phyloP scores from a whole-genome alignment of 2,797 vertebrate genomes.

The Typhlichthys eigenmanni region DNA sequence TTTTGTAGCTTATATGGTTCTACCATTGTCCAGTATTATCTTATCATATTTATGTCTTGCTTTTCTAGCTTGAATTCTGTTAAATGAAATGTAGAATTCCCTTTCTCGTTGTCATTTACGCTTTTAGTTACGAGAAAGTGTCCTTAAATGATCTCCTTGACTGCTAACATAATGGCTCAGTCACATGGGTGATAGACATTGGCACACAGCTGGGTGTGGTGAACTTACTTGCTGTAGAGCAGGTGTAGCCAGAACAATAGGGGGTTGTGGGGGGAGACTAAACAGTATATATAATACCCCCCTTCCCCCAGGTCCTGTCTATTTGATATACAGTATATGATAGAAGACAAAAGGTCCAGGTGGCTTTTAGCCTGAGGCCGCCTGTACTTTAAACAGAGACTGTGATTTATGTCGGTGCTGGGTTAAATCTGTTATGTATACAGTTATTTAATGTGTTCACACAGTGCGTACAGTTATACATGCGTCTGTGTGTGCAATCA shows the following conservation, averaged over 20 bases:
- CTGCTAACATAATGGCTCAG: slow-evolving; percentile 11
- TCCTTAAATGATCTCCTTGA: slow-evolving; percentile 14
- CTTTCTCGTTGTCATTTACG: neutral
- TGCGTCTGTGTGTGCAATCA: neutral
- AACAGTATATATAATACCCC: slow-evolving; percentile 17
- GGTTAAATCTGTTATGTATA: neutral
- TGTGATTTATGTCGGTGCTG: slow-evolving; percentile 7
- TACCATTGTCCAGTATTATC: neutral
- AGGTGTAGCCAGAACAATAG: slow-evolving; percentile 46
- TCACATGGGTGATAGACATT: slow-evolving; percentile 35
- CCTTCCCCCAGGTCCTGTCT: neutral
- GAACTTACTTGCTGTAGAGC: slow-evolving; percentile 27
- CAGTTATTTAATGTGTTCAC: neutral
- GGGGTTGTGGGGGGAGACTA: slow-evolving; percentile 22
- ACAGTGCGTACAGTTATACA: no score
- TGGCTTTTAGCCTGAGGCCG: slow-evolving; percentile 11
- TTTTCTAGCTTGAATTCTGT: neutral
- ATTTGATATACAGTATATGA: slow-evolving; percentile 25
- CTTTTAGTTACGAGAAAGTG: neutral
- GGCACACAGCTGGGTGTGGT: slow-evolving; percentile 28
- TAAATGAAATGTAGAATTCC: neutral
- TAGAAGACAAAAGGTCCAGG: slow-evolving; percentile 8
- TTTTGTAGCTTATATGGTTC: neutral
- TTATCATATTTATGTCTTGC: neutral
- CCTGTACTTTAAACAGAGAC: slow-evolving; percentile 1